Evolutionary conservation across 2,888 invertebrate genomes (phyloP), one percentile per base, ranked within the genome.

Genomic region (Timema podura): DNA sequence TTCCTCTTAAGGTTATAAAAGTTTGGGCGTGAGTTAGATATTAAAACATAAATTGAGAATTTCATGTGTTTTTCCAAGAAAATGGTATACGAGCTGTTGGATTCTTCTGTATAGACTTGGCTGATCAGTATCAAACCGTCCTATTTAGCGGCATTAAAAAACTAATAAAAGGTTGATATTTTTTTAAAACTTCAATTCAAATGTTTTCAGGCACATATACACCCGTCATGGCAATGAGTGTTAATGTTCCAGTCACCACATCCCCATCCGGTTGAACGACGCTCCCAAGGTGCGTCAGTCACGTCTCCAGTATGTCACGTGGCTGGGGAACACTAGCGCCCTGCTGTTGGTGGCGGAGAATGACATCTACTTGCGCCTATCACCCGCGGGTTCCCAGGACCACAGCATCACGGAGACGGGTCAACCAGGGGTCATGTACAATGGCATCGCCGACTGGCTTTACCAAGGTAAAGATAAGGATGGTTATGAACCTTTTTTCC

Each of bases 371-470:
- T 88, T 94, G 77, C 85, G 91, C 77, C 86, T 87, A 75, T 86
- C 91, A 64, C 92, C 92, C 1, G 85, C 86, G 5, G 75, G 75
- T n/a, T 83, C 83, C 72, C 73, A 73, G 74, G 88, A 92, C 76
- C 83, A 87, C 70, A 86, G 89, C 66, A 85, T 93, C 79, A 94
- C 93, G 67, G 86, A 86, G 78, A 90, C 91, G 67, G 93, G 93
- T 48, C 82, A 86, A 75, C 89, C 91, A n/a, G 92, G 91, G 70
- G 83, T 89, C 70, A 85, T 96, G 70, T 96, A 93, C 84, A 96
- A 97, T 81, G 97, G 96, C 69, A 88, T 97, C 48, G 92, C 96
- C 16, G 97, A 98, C 81, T 98, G 97, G 96, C 83, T 98, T 47
- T 98, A 98, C 83, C 97, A 97, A 88, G 95, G 95, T 93, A n/a